Base-by-base conservation (phyloP, 2,888 invertebrate species). In the Stenoptilia bipunctidactyla region DNA sequence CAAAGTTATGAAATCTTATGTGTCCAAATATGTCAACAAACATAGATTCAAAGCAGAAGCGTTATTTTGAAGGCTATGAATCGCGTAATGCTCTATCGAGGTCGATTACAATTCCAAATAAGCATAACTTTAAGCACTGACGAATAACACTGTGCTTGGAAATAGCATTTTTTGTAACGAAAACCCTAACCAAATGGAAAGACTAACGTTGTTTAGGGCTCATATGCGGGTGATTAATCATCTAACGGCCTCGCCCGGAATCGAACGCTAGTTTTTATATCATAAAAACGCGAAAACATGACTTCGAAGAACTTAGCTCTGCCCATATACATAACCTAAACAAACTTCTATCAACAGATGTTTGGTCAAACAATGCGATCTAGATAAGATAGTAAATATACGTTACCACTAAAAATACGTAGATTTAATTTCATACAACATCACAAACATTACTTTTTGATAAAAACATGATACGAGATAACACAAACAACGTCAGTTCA, bases 381-480 rank as follows among this genome's bases (percentile, higher is more conserved):
- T 48, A 61, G 67, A 70, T 70, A 68, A 80, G 76, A 79, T 79
- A 76, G 57, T 42, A 51, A 47, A 57, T 56, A 46, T 61, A 67
- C 61, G 62, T 76, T 82, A 83, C 82, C 82, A 79, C 70, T 66
- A 69, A 65, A 70, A 64, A 68, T 53, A 56, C 53, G 61, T 60
- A 62, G 64, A 69, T 73, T 71, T 68, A 66, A 56, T 59, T 61
- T 63, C 60, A 72, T 63, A 69, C 57, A 70, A 69, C 55, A 61
- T 61, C 66, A 68, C 65, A 74, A 74, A 69, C 75, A 77, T 70
- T 69, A 75, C 69, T 73, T 71, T 77, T 75, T 66, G 80, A 77
- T 83, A 82, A 83, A 83, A 82, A 83, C 82, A 82, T 75, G 71
- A 77, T 66, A 30, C 12, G 20, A 73, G 67, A 69, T 71, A 75